phyloP scores from a whole-genome alignment of 2,888 invertebrate species.

The Mythimna albipuncta region DNA sequence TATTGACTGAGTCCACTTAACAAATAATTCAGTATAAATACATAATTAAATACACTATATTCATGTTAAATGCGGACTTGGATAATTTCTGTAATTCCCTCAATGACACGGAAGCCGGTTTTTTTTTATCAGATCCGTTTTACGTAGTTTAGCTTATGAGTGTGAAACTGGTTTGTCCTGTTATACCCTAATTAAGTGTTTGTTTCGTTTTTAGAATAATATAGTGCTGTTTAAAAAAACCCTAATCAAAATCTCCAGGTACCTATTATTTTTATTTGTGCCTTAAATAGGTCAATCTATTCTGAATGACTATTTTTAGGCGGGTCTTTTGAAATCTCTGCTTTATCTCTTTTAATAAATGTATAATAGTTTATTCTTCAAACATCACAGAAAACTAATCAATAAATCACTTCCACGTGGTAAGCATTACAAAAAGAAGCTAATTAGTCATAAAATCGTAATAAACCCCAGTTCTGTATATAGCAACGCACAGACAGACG shows the following conservation, averaged over 20 bases:
- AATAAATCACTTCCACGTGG: conserved; percentile 24
- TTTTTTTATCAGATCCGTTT: conserved; percentile 23
- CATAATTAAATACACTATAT: conserved; percentile 3
- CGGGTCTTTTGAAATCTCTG: not conserved
- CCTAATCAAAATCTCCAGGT: not conserved
- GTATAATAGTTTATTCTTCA: not conserved
- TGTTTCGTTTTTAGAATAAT: not conserved
- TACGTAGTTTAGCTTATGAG: not conserved
- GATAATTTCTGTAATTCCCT: conserved; percentile 19
- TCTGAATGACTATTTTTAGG: not conserved
- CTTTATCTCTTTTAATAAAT: not conserved
- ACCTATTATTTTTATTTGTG: not conserved
- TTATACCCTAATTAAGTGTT: too few species aligned
- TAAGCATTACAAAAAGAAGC: conserved; percentile 35
- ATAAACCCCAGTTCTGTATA: conserved; percentile 59
- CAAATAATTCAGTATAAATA: not conserved
- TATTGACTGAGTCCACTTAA: not conserved
- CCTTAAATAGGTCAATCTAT: conserved; percentile 8
- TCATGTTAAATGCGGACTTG: not conserved
- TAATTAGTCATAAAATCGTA: conserved; percentile 58
- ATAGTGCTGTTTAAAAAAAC: too few species aligned
- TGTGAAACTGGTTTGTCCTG: not conserved
- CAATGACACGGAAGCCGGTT: conserved; percentile 6
- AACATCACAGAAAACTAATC: conserved; percentile 28
- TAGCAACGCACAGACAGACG: conserved; percentile 70